Evolutionary conservation across 2,888 invertebrate genomes (phyloP), one percentile per base, ranked within the genome.

Genomic region (Troides aeacus): DNA sequence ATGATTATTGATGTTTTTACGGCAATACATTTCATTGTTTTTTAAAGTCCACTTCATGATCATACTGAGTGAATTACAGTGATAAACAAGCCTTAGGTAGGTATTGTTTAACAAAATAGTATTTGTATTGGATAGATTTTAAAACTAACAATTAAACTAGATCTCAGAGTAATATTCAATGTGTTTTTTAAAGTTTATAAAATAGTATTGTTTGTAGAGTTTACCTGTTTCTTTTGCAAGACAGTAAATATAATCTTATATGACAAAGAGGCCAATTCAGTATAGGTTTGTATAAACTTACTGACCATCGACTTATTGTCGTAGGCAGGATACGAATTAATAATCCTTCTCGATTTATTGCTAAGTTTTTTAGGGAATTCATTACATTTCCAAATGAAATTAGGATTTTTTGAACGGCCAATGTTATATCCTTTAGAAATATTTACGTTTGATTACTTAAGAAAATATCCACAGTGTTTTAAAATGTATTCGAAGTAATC

Each of bases 401-500:
- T 46, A 42, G 23, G 42, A 23, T 65, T 23, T 58, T 30, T 36
- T 18, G 10, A 12, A 30, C 17, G 12, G 17, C 23, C 24, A 30
- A 23, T 12, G 23, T 12, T 12, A 17, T 24, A 24, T 60, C 18
- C 21, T 18, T 30, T 60, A 24, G 2, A 24, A 24, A 60, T 60
- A 60, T 30, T 60, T 30, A 24, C 21, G 17, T 63, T 53, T 30
- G n/a, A 53, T 50, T 21, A 64, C 17, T 24, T 23, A 63, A 36
- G n/a, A 23, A 2, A 42, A 24, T 64, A 24, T 3, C 8, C 7
- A 23, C 21, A 24, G 64, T 58, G 59, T 59, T 58, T 46, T 21
- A 23, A 56, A 64, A 39, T 39, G 60, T 57, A 62, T 23, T 42
- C 57, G 30, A 62, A 61, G 36, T 15, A 61, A 69, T 62, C 69